phyloP scores from a whole-genome alignment of 2,113 vertebrate genomes.

The Numida meleagris region DNA sequence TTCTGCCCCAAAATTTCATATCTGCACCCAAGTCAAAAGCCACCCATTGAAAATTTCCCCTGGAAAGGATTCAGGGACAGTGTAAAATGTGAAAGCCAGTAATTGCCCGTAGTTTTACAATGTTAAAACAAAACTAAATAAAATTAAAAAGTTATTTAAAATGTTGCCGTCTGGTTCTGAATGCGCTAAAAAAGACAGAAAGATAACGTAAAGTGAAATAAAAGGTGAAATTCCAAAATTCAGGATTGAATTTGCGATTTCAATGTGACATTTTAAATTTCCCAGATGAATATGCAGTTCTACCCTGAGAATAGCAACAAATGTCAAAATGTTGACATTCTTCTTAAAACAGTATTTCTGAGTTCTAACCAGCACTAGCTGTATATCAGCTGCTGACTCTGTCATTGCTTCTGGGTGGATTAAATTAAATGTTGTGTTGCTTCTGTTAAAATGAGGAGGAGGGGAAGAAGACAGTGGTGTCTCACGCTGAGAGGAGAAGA shows the following conservation, averaged over 20 bases:
- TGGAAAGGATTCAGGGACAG: not conserved
- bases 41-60: not conserved
- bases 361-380: conserved; percentile 48
- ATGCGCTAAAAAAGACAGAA: not conserved
- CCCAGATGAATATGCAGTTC: conserved; percentile 43
- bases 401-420: conserved; percentile 43
- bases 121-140: not conserved
- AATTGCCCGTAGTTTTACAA: not conserved
- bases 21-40: not conserved
- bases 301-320: conserved; percentile 51
- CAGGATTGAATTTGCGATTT: conserved; percentile 3
- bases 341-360: conserved; percentile 42
- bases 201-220: conserved; percentile 3
- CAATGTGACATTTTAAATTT: conserved; percentile 51
- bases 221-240: conserved; percentile 49
- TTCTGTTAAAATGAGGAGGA: conserved; percentile 39
- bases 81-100: not conserved
- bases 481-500: not conserved
- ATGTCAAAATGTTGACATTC: conserved; percentile 63
- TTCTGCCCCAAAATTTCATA: not conserved
- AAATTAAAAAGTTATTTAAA: not conserved
- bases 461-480: not conserved
- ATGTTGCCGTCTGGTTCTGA: not conserved
- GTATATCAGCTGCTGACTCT: conserved; percentile 41
- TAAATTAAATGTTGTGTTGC: conserved; percentile 41